phyloP scores from a whole-genome alignment of 2,888 invertebrate genomes.

The Parnassius apollo region DNA sequence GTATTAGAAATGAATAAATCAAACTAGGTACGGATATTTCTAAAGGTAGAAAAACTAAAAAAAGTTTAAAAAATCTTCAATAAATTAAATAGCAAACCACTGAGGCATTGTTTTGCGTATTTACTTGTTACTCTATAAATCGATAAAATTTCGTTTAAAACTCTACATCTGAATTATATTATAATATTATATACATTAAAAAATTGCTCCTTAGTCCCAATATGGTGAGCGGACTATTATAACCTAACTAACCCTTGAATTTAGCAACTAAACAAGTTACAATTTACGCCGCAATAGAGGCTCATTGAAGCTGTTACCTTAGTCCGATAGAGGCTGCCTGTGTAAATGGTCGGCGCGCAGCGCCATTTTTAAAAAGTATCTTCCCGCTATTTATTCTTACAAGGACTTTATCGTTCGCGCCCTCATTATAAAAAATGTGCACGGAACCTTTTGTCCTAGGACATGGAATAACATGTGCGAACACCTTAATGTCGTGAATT shows the following conservation, averaged over 20 bases:
- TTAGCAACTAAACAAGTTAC: constrained; percentile 17
- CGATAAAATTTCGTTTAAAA: too few species aligned
- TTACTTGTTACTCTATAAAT: too few species aligned
- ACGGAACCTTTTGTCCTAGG: constrained; percentile 27
- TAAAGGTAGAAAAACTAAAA: too few species aligned
- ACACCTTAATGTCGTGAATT: constrained; percentile 5
- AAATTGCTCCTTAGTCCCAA: too few species aligned
- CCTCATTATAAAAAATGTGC: constrained; percentile 33
- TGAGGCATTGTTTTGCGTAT: too few species aligned
- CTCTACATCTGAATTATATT: too few species aligned
- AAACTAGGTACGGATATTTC: too few species aligned
- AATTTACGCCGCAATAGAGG: constrained; percentile 8
- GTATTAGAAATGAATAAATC: too few species aligned
- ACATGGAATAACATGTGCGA: neutral
- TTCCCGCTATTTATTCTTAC: constrained; percentile 30
- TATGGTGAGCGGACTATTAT: too few species aligned
- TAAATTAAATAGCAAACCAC: too few species aligned
- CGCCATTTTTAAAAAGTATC: constrained; percentile 23
- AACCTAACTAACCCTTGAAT: neutral
- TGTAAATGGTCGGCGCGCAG: constrained; percentile 28
- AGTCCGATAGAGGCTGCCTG: constrained; percentile 30
- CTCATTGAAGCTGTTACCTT: constrained; percentile 25
- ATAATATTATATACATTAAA: too few species aligned
- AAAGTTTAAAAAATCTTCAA: too few species aligned
- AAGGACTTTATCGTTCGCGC: constrained; percentile 32